These are phyloP conservation scores for Bufo bufo DNA, from an alignment of 2,113 vertebrate genomes.

Conservation along the genomic window DNA sequence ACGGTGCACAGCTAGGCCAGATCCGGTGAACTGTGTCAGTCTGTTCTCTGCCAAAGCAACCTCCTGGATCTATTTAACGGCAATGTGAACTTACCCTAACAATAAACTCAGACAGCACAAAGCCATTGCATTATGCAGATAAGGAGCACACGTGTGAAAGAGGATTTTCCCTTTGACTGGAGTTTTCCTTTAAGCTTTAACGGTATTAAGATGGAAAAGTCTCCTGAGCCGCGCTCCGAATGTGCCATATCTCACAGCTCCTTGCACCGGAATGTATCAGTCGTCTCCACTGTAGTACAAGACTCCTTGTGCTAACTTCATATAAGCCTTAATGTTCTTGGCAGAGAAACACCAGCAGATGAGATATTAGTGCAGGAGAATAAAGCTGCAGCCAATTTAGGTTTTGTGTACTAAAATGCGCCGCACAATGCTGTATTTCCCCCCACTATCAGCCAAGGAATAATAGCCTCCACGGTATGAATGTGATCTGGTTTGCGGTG, in stretches of 20 bases:
- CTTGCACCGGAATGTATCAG: constrained; percentile 6
- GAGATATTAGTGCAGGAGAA: constrained; percentile 36
- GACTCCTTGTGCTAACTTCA: constrained; percentile 2
- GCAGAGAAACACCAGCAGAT: constrained; percentile 30
- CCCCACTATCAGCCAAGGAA: constrained; percentile 25
- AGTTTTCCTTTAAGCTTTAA: constrained; percentile 1
- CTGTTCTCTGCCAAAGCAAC: no score
- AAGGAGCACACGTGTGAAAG: not conserved
- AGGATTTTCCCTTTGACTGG: constrained; percentile 11
- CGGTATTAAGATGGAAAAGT: constrained; percentile 14
- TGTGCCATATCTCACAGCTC: not conserved
- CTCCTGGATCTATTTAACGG: no score
- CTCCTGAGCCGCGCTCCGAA: not conserved
- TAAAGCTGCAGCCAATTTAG: constrained; percentile 31
- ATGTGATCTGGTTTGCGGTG: constrained; percentile 36
- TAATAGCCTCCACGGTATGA: constrained; percentile 31
- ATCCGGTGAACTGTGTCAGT: no score
- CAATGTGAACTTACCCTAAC: not conserved
- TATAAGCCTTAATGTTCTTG: constrained; percentile 33
- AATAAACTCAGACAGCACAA: not conserved
- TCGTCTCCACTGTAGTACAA: constrained; percentile 6
- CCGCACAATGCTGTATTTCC: not conserved
- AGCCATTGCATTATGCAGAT: not conserved
- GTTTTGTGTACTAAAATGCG: constrained; percentile 30
- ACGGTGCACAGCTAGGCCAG: no score